Conservation (phyloP, 2,113 vertebrate genomes). For the Alosa alosa region DNA sequence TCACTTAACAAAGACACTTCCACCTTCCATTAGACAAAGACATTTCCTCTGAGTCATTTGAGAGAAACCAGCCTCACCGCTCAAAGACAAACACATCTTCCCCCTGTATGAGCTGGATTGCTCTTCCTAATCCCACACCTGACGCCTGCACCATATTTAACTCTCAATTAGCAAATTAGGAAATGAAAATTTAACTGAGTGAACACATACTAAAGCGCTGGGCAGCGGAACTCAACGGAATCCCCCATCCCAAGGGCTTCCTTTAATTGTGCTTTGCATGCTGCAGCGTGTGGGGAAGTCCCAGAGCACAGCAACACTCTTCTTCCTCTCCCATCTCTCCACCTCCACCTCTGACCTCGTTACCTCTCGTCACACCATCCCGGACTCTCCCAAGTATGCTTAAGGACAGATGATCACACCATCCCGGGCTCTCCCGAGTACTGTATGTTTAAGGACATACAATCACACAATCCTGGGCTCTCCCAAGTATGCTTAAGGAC, state of each 20-base stretch:
- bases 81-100: conserved; percentile 11
- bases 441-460: no score
- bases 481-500: not conserved
- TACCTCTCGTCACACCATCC: not conserved
- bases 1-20: no score
- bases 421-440: no score
- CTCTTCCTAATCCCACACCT: conserved; percentile 33
- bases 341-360: not conserved
- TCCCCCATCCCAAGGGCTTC: conserved; percentile 46
- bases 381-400: not conserved
- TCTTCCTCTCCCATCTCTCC: conserved; percentile 18
- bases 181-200: conserved; percentile 42
- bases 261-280: conserved; percentile 47
- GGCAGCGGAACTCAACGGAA: conserved; percentile 41
- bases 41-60: no score
- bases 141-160: conserved; percentile 26
- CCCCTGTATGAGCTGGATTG: conserved; percentile 15
- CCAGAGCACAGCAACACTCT: conserved; percentile 19
- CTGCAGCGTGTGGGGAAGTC: conserved; percentile 28
- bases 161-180: conserved; percentile 38
- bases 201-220: conserved; percentile 1
- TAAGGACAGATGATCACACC: no score
- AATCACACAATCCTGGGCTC: not conserved
- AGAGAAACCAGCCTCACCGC: not conserved
- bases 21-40: no score